Evolutionary conservation across 2,113 vertebrate species (phyloP).

Genomic region (Bos javanicus): DNA sequence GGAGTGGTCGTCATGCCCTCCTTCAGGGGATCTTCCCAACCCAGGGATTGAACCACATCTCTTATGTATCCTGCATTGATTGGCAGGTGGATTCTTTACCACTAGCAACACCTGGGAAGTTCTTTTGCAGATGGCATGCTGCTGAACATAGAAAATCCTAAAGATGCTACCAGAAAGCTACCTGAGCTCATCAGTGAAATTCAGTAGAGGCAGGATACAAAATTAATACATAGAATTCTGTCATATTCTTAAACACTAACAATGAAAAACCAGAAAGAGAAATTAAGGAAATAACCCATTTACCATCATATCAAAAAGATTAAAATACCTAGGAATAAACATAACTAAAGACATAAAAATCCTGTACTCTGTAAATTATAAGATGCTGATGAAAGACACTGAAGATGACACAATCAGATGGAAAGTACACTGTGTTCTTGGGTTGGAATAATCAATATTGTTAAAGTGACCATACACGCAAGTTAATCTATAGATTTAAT

Average conservation of each 20-base stretch:
- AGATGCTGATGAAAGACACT: neutral
- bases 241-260: neutral
- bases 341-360: neutral
- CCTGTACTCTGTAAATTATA: neutral
- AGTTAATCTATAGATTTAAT: neutral
- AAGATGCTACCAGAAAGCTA: neutral
- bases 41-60: neutral
- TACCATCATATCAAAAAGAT: neutral
- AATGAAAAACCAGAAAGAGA: neutral
- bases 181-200: neutral
- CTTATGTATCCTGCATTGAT: neutral
- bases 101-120: neutral
- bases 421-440: neutral
- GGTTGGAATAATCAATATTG: neutral
- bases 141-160: neutral
- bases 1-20: neutral
- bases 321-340: neutral
- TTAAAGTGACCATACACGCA: neutral
- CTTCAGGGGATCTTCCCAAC: neutral
- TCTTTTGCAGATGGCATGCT: neutral
- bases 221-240: neutral
- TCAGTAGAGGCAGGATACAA: neutral
- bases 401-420: neutral
- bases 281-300: neutral
- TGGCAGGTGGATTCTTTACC: neutral